Conservation (phyloP, 1,140 invertebrate species). For the Cydia pomonella region DNA sequence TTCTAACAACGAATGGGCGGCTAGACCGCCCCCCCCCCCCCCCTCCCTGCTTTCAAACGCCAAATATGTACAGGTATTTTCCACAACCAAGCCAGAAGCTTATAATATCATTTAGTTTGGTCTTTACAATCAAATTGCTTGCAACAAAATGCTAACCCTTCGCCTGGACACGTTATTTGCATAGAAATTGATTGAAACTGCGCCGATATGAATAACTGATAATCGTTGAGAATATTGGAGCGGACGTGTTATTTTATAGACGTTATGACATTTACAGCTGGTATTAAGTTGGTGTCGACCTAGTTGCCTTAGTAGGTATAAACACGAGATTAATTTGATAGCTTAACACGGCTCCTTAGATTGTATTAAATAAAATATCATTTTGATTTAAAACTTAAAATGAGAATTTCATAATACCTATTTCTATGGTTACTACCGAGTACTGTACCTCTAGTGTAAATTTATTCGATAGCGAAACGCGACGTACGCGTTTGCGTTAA, state of each 20-base stretch:
- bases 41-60: too few relatives aligned
- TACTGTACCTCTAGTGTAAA: too few relatives aligned
- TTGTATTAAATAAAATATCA: too few relatives aligned
- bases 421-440: too few relatives aligned
- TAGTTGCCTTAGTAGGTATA: neutral
- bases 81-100: neutral
- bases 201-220: constrained; percentile 18
- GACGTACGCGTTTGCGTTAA: too few relatives aligned
- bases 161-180: constrained; percentile 37
- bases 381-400: too few relatives aligned
- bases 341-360: too few relatives aligned
- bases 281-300: constrained; percentile 4
- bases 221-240: constrained; percentile 38
- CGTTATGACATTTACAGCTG: constrained; percentile 12
- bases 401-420: too few relatives aligned
- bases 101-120: neutral
- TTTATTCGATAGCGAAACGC: too few relatives aligned
- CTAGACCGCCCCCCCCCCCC: too few relatives aligned
- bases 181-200: constrained; percentile 50
- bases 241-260: constrained; percentile 32
- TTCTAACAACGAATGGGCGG: too few relatives aligned
- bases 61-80: neutral
- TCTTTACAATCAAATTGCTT: neutral
- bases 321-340: neutral
- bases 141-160: constrained; percentile 18